Evolutionary conservation across 1,140 invertebrate genomes (phyloP).

Genomic region (Hesperophylax magnus): DNA sequence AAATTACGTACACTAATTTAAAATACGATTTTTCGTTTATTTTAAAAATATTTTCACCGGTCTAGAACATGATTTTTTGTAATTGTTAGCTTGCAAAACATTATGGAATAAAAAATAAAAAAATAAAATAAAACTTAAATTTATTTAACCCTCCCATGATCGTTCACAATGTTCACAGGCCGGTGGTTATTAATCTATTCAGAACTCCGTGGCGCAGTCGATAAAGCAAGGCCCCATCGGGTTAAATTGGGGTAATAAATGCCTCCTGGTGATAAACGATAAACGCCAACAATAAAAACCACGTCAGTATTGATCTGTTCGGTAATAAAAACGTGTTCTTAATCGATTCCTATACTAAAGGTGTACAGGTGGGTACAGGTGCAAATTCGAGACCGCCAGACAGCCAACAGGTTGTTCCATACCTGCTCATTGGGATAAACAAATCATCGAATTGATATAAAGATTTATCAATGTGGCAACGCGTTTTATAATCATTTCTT

Average conservation of each 20-base stretch:
- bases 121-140: too few relatives aligned
- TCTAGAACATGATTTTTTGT: too few relatives aligned
- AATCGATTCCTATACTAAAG: slow-evolving; percentile 28
- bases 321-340: slow-evolving; percentile 41
- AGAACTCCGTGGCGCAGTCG: slow-evolving; percentile 20
- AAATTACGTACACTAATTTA: too few relatives aligned
- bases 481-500: too few relatives aligned
- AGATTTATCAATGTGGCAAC: too few relatives aligned
- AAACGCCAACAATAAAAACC: slow-evolving; percentile 39
- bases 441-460: neutral
- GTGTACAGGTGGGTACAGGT: slow-evolving; percentile 28
- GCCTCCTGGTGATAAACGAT: slow-evolving; percentile 39
- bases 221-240: slow-evolving; percentile 37
- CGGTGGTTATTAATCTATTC: slow-evolving; percentile 36
- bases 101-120: too few relatives aligned
- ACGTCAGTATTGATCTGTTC: slow-evolving; percentile 34
- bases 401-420: slow-evolving; percentile 23
- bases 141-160: neutral
- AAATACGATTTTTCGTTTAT: too few relatives aligned
- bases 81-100: too few relatives aligned
- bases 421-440: neutral
- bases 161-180: neutral
- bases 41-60: too few relatives aligned
- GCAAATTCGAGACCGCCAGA: slow-evolving; percentile 14
- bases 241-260: slow-evolving; percentile 41